Evolutionary conservation across 1,140 invertebrate species (phyloP).

Genomic region (Drosophila tropicalis): DNA sequence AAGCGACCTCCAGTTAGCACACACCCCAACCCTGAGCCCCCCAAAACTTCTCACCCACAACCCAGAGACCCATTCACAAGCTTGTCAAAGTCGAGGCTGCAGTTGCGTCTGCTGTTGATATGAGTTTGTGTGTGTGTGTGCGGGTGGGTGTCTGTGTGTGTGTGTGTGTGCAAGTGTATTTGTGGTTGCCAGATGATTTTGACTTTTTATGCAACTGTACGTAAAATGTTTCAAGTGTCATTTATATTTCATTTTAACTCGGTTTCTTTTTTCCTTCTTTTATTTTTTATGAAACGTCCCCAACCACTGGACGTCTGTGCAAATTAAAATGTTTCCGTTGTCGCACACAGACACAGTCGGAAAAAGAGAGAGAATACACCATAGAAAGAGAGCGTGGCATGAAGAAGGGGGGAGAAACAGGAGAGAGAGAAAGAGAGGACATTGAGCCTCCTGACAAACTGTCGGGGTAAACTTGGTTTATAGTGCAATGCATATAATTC

Average conservation of each 20-base stretch:
- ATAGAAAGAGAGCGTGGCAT: neutral
- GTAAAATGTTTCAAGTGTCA: conserved; percentile 73
- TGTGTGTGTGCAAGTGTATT: conserved; percentile 18
- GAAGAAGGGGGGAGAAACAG: neutral
- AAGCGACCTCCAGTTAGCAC: conserved; percentile 14
- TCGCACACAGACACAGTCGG: conserved; percentile 25
- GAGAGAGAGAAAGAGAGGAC: neutral
- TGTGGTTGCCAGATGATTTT: conserved; percentile 55
- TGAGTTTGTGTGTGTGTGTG: conserved; percentile 8
- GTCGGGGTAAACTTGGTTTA: conserved; percentile 13
- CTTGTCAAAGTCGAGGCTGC: conserved; percentile 51
- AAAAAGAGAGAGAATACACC: neutral
- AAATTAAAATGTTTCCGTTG: conserved; percentile 79
- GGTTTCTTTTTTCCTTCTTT: conserved; percentile 27
- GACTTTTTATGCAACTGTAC: conserved; percentile 69
- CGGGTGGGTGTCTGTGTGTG: conserved; percentile 3
- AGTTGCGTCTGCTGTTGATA: conserved; percentile 14
- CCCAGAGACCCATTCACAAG: conserved; percentile 24
- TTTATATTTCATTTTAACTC: conserved; percentile 63
- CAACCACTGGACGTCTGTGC: conserved; percentile 60
- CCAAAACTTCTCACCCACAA: neutral
- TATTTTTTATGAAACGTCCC: conserved; percentile 32
- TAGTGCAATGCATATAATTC: conserved; percentile 38
- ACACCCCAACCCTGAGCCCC: neutral
- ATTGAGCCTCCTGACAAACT: too few relatives aligned